Base-by-base conservation (phyloP, 2,888 invertebrate genomes). In the Entomobrya proxima region DNA sequence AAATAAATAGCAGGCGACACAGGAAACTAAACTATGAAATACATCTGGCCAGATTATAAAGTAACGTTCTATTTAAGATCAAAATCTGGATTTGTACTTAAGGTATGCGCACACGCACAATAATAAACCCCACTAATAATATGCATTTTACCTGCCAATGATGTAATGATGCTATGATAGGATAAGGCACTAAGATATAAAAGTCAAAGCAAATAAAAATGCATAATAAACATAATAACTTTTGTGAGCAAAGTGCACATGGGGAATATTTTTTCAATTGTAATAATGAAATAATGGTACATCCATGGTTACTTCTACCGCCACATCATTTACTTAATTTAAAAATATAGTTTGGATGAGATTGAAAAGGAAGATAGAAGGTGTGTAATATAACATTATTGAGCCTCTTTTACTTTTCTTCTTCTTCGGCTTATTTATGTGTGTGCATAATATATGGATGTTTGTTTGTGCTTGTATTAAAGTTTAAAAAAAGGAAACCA, bases 211-310 rank as follows among this genome's bases (percentile, higher is more conserved):
- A 7, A 47, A 47, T 4, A 13, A 47, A n/a, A 47, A n/a, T 13
- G 47, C 15, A 52, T 55, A 78, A 72, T 72, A 35, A 61, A n/a
- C n/a, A 69, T 72, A 85, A 85, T 77, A 84, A 84, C 77, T n/a
- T n/a, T n/a, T n/a, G n/a, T 78, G 77, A 84, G 78, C 84, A 84
- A 78, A 77, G 78, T 77, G 78, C 72, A 84, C 84, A 77, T 58
- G 61, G 58, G 58, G 72, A 84, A 77, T 69, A 75, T 80, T 85
- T 79, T 85, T 79, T 79, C 75, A 79, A 85, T 85, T 85, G 85
- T 75, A 78, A 44, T n/a, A n/a, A 85, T 85, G 72, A 74, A 52
- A 72, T 85, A 85, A 85, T 85, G 79, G 85, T 77, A 27, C 82
- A 75, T 82, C 35, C 6, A n/a, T n/a, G n/a, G n/a, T 69, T 47